phyloP scores from a whole-genome alignment of 2,797 vertebrate species.

The Xiphophorus birchmanni region DNA sequence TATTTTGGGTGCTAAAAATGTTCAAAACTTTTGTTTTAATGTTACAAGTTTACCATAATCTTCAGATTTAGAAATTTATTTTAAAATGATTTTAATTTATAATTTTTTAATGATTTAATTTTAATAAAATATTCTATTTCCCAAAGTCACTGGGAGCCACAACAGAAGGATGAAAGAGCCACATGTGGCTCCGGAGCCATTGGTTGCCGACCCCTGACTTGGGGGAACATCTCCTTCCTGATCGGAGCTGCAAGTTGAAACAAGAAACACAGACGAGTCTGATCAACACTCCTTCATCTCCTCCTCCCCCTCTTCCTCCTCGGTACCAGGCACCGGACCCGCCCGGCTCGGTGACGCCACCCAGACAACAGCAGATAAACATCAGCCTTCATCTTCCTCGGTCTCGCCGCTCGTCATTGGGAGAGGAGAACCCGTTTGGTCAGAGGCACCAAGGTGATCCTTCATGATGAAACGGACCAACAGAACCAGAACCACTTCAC shows the following conservation, averaged over 20 bases:
- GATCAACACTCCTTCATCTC: neutral
- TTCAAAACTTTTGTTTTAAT: no score
- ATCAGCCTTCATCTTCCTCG: neutral
- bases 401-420: neutral
- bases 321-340: neutral
- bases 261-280: neutral
- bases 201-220: no score
- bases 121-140: no score
- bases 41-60: no score
- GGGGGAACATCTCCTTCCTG: neutral
- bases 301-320: neutral
- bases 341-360: neutral
- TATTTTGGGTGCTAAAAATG: no score
- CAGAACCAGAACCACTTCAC: neutral
- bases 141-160: no score
- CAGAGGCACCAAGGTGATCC: neutral
- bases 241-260: neutral
- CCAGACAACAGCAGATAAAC: neutral
- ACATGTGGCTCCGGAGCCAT: no score
- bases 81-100: no score
- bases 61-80: no score
- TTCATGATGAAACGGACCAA: neutral
- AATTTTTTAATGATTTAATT: no score
- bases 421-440: neutral
- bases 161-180: no score